Conservation (phyloP, 30 jellyfish, hydroid and myxozoan genomes). For the Catostylus mosaicus region DNA sequence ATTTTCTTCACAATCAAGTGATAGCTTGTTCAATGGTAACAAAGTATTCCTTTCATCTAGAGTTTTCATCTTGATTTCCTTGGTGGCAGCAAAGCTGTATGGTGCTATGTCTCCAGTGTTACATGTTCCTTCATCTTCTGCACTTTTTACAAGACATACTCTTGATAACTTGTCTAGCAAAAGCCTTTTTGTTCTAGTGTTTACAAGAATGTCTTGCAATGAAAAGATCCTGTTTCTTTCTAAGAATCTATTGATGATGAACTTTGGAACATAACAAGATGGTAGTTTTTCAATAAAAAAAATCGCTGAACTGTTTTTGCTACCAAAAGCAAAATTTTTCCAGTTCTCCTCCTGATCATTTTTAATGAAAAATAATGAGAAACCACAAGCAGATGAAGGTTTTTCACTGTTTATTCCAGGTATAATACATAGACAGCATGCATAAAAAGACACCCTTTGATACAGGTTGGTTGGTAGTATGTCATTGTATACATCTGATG, state of each 20-base stretch:
- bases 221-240: not conserved
- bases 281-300: constrained; percentile 8
- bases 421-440: constrained; percentile 8
- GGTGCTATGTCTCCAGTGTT: not conserved
- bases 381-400: not conserved
- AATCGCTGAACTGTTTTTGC: not conserved
- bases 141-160: not conserved
- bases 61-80: not conserved
- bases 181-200: not conserved
- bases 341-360: not conserved
- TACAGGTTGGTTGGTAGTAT: not conserved
- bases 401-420: constrained; percentile 8
- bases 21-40: not conserved
- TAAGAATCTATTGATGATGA: constrained; percentile 13
- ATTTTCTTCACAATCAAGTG: not conserved
- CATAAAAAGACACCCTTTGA: constrained; percentile 29
- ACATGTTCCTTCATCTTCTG: not conserved
- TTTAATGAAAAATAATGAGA: not conserved
- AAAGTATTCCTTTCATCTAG: not conserved
- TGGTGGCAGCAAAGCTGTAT: not conserved
- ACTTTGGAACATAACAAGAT: constrained; percentile 53
- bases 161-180: constrained; percentile 36
- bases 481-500: not conserved
- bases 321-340: not conserved
- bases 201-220: constrained; percentile 1